A percentile compares a stretch with the other conserved stretches of the same genome.
These are phyloP conservation scores for Amphipyra berbera DNA, from an alignment of 2,888 invertebrate species.

Conservation along the genomic window DNA sequence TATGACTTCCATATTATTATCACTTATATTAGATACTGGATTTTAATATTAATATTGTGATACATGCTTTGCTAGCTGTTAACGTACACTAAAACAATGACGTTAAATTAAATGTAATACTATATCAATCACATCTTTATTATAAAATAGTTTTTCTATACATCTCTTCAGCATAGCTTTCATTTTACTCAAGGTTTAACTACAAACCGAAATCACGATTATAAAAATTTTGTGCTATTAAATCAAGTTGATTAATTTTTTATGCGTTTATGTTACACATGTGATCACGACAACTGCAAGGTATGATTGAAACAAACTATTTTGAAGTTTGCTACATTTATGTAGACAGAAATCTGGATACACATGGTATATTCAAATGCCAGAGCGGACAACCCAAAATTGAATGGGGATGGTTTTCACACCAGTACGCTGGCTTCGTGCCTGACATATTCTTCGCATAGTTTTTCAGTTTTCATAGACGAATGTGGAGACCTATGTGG, in stretches of 20 bases:
- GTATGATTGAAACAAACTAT: not conserved
- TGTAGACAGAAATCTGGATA: too few relatives aligned
- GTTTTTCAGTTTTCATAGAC: too few relatives aligned
- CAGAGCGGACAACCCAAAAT: too few relatives aligned
- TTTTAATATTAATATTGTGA: conserved; percentile 19
- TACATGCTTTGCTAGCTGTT: conserved; percentile 15
- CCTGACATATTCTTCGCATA: too few relatives aligned
- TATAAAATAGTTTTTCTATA: conserved; percentile 25
- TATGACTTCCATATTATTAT: conserved; percentile 17
- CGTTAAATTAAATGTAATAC: conserved; percentile 40
- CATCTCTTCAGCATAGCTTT: conserved; percentile 29
- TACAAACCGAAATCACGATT: conserved; percentile 44
- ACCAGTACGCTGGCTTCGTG: too few relatives aligned
- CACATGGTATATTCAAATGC: too few relatives aligned
- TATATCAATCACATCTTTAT: conserved; percentile 47
- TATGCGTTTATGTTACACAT: not conserved
- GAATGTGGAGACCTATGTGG: too few relatives aligned
- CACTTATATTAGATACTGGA: conserved; percentile 7
- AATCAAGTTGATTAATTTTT: conserved; percentile 4
- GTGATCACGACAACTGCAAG: too few relatives aligned
- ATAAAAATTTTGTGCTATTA: conserved; percentile 35
- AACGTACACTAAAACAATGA: conserved; percentile 7
- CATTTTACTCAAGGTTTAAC: conserved; percentile 22
- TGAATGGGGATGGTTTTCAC: too few relatives aligned
- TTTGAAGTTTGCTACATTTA: not conserved